These are phyloP conservation scores for Terebella lapidaria DNA, from an alignment of 2,888 invertebrate species.

Conservation along the genomic window DNA sequence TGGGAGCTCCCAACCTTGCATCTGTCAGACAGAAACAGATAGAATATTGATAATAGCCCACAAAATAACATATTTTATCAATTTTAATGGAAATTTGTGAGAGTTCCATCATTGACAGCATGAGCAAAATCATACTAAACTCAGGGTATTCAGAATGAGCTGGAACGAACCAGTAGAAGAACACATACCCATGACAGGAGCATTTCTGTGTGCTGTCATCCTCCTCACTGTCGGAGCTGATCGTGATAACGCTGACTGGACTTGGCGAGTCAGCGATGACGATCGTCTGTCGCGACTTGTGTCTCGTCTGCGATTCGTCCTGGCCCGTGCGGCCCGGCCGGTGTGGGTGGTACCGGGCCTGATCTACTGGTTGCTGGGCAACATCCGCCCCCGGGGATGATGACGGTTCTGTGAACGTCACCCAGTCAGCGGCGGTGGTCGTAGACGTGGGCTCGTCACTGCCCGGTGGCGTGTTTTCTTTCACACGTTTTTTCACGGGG, in stretches of 20 bases:
- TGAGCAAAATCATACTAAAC: no score
- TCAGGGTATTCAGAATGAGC: no score
- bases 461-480: constrained; percentile 10
- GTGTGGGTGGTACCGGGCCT: constrained; percentile 6
- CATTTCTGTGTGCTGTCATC: constrained; percentile 44
- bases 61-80: no score
- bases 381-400: background rate
- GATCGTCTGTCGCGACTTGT: constrained; percentile 56
- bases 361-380: background rate
- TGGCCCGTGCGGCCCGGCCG: constrained; percentile 15
- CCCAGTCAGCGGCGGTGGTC: constrained; percentile 7
- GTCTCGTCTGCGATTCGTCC: constrained; percentile 41
- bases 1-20: no score
- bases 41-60: no score
- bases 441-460: constrained; percentile 1
- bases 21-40: no score
- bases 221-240: constrained; percentile 92
- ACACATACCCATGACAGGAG: no score
- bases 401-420: constrained; percentile 24
- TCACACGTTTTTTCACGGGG: constrained; percentile 12
- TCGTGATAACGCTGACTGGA: constrained; percentile 83
- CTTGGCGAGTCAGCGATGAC: constrained; percentile 87
- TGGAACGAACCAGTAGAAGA: no score
- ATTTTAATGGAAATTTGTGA: no score
- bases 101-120: no score